Evolutionary conservation across 2,797 vertebrate genomes (phyloP).

Genomic region (Fringilla coelebs): DNA sequence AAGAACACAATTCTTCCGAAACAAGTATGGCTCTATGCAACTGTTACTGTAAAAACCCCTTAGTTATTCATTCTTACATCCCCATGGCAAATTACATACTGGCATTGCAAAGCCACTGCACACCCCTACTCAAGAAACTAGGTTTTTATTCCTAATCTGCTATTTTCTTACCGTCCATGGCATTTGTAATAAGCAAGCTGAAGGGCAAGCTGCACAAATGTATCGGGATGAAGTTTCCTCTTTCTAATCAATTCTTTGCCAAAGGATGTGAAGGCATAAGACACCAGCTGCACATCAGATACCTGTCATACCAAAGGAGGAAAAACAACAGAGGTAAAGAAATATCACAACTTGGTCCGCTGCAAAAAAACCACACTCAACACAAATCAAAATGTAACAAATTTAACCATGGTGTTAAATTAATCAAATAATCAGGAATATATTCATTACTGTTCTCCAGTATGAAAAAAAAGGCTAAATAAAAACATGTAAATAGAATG

Average conservation of each 20-base stretch:
- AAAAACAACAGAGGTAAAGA: not conserved
- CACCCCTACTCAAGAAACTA: not conserved
- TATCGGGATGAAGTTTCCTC: conserved; percentile 89
- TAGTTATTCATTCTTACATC: not conserved
- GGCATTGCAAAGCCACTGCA: not conserved
- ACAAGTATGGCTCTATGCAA: not conserved
- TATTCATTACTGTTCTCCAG: not conserved
- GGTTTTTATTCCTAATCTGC: not conserved
- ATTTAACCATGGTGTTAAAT: not conserved
- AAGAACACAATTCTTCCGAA: not conserved
- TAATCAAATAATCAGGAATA: not conserved
- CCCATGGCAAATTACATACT: not conserved
- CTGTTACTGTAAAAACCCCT: not conserved
- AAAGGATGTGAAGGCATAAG: conserved; percentile 86
- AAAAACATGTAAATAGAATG: not conserved
- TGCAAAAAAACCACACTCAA: not conserved
- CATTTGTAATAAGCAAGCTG: conserved; percentile 89
- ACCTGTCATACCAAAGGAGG: conserved; percentile 66
- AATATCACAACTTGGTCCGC: not conserved
- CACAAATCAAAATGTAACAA: not conserved
- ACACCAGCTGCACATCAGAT: conserved; percentile 83
- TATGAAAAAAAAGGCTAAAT: not conserved
- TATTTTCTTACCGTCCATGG: conserved; percentile 80
- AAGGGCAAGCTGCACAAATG: conserved; percentile 91
- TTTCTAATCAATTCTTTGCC: conserved; percentile 88